Evolutionary conservation across 2,888 invertebrate genomes (phyloP).

Genomic region (Graphium colonna): DNA sequence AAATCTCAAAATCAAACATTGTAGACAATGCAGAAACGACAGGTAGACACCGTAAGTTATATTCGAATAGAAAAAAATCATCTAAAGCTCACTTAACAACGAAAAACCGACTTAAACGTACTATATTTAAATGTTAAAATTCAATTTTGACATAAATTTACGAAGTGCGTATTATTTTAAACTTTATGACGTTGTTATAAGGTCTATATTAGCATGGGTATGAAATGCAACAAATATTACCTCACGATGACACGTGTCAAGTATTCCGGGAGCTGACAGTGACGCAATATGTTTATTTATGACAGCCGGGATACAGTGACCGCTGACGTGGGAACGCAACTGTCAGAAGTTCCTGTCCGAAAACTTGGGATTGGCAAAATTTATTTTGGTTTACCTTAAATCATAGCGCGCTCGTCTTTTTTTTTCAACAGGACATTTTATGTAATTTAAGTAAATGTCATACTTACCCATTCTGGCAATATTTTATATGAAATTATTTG

Average conservation of each 20-base stretch:
- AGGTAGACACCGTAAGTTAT: constrained; percentile 48
- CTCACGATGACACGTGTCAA: constrained; percentile 63
- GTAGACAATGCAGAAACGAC: constrained; percentile 57
- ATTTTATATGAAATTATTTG: too few species aligned
- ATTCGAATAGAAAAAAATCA: constrained; percentile 35
- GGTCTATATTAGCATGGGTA: constrained; percentile 28
- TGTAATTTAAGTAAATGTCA: too few species aligned
- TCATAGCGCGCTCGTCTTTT: too few species aligned
- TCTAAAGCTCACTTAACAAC: neutral
- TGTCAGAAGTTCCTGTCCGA: constrained; percentile 19
- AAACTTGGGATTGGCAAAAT: neutral
- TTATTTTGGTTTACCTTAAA: too few species aligned
- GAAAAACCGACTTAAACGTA: too few species aligned
- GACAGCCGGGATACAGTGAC: constrained; percentile 47
- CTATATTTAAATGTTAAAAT: constrained; percentile 11
- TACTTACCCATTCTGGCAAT: too few species aligned
- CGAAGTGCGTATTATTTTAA: too few species aligned
- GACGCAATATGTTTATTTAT: constrained; percentile 70
- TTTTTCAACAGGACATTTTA: too few species aligned
- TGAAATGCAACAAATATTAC: constrained; percentile 41
- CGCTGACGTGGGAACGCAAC: constrained; percentile 55
- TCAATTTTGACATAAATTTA: constrained; percentile 23
- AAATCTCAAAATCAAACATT: constrained; percentile 50
- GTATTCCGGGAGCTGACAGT: constrained; percentile 64
- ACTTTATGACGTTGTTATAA: constrained; percentile 10